Percentiles rank a stretch among this genome's conserved stretches.
Evolutionary conservation across 2,797 vertebrate genomes (phyloP).

Genomic region (Schizopygopsis malacanthus): DNA sequence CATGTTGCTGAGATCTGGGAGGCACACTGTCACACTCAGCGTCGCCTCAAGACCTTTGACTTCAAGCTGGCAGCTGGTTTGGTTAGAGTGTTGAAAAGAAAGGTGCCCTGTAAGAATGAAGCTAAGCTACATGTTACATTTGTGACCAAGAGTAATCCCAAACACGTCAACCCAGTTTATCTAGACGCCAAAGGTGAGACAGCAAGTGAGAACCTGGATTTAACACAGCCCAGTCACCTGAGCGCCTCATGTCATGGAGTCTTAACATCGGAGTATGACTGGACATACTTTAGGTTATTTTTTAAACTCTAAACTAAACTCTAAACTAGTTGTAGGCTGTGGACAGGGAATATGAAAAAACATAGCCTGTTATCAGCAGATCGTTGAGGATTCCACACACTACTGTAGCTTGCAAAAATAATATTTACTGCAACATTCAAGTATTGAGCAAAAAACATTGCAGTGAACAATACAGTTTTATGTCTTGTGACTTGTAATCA

Average conservation of each 20-base stretch:
- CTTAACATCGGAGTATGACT: conserved; percentile 1
- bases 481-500: neutral
- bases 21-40: conserved; percentile 6
- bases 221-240: neutral
- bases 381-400: neutral
- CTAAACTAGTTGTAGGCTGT: neutral
- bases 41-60: conserved; percentile 38
- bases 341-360: neutral
- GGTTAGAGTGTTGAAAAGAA: conserved; percentile 34
- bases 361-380: neutral
- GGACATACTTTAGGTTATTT: neutral
- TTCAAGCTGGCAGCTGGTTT: conserved; percentile 53
- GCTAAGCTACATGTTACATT: neutral
- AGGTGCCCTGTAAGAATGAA: neutral
- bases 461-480: neutral
- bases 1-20: conserved; percentile 3
- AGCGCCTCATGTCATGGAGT: conserved; percentile 19
- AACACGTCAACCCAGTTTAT: neutral
- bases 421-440: neutral
- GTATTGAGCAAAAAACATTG: neutral
- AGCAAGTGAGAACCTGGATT: neutral
- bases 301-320: neutral
- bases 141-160: neutral
- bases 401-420: neutral
- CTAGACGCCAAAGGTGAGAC: neutral